A percentile compares a stretch with the other conserved stretches of the same genome.
These are phyloP conservation scores for Etheostoma spectabile DNA, from an alignment of 2,113 vertebrate species.

Conservation along the genomic window DNA sequence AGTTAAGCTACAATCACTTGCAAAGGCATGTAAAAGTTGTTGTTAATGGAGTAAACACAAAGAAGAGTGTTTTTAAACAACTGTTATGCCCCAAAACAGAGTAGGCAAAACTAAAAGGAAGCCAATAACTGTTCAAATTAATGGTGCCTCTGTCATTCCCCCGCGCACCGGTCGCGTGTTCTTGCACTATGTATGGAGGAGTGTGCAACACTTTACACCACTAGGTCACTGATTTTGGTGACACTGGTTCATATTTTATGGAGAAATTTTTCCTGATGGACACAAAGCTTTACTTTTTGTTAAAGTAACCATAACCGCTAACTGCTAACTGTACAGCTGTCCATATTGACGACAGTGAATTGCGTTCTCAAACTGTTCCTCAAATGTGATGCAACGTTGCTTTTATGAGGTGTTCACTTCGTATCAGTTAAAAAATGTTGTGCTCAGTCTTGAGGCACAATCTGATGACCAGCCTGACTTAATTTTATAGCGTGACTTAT, in stretches of 20 bases:
- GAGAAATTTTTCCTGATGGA: neutral
- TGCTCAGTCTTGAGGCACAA: neutral
- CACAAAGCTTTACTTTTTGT: constrained; percentile 30
- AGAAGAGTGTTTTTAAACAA: neutral
- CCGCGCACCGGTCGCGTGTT: too few relatives aligned
- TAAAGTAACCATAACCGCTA: constrained; percentile 6
- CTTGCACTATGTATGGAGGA: too few relatives aligned
- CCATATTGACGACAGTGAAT: too few relatives aligned
- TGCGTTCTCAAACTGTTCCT: too few relatives aligned
- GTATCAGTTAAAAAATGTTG: neutral
- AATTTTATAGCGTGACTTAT: too few relatives aligned
- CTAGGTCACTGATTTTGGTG: neutral
- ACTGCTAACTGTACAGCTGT: neutral
- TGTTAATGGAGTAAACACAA: neutral
- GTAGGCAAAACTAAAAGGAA: neutral
- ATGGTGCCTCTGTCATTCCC: too few relatives aligned
- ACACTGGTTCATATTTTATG: neutral
- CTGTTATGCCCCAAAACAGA: neutral
- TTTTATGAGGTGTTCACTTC: neutral
- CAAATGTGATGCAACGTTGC: neutral
- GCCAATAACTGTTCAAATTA: neutral
- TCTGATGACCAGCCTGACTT: neutral
- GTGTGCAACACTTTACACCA: too few relatives aligned
- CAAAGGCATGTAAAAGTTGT: constrained; percentile 31
- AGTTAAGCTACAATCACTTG: constrained; percentile 26